Base-by-base conservation (phyloP, 2,113 vertebrate species). In the Gavialis gangeticus region DNA sequence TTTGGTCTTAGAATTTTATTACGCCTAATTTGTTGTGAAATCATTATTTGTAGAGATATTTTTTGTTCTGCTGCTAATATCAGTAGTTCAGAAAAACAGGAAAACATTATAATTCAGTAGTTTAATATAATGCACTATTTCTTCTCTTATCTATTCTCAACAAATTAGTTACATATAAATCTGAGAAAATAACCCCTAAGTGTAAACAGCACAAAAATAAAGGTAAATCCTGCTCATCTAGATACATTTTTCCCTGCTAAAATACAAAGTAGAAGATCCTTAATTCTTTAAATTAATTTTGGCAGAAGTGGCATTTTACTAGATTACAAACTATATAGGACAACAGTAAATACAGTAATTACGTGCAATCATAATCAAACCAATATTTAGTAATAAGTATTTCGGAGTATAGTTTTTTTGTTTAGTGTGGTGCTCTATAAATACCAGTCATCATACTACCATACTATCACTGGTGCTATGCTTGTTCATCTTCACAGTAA, bases 1-100 rank as follows among this genome's bases (percentile, higher is more conserved):
- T 90, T 75, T 75, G 21, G 34, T 80, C 58, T 80, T 75, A 54
- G 66, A 80, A 90, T 85, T 85, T 79, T 85, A 90, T 90, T 85
- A 75, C 75, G 59, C 54, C 30, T 75, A 90, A 75, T 90, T 90
- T 85, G 58, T 90, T 90, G 19, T 63, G 83, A 83, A 80, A 80
- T 66, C 46, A 80, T 90, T 85, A 85, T 64, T 66, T 79, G 85
- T 80, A 76, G 63, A 79, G 76, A 57, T 84, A 63, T 85, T 66
- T 30, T 30, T 90, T 79, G 75, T 77, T 90, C 76, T 37, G 89
- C 62, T 55, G 15, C 80, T 69, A 55, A 37, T 80, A n/a, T 75
- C 82, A 85, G 84, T 75, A 77, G 46, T 58, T 90, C 67, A 85
- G 67, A 66, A 37, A 79, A 84, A 84, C 58, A 90, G 64, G 82